phyloP scores from a whole-genome alignment of 2,888 invertebrate genomes.

The Lasioglossum vierecki region DNA sequence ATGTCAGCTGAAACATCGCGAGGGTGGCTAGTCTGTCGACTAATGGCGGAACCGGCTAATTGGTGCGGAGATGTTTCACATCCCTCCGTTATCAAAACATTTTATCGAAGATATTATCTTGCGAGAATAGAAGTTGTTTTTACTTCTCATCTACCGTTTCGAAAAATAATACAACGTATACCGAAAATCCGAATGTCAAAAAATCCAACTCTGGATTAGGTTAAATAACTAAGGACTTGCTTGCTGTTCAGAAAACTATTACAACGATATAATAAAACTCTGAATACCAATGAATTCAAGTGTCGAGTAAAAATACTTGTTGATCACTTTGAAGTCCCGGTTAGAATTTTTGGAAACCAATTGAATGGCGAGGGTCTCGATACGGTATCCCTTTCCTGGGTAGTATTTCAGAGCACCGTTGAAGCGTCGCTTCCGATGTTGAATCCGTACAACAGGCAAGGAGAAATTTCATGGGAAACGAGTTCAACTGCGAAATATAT shows the following conservation, averaged over 20 bases:
- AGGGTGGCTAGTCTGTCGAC: background rate
- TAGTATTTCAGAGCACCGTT: background rate
- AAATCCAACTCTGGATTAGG: rapidly evolving
- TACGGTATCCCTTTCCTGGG: background rate
- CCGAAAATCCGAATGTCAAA: background rate
- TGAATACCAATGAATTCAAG: background rate
- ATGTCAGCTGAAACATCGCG: slow-evolving; percentile 5
- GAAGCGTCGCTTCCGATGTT: background rate
- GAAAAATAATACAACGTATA: background rate
- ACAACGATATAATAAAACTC: too few relatives aligned
- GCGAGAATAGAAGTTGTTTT: background rate
- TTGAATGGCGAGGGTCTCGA: background rate
- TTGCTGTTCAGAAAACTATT: background rate
- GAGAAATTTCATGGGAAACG: background rate
- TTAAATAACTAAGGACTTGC: background rate
- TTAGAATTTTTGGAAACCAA: background rate
- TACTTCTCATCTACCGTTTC: background rate
- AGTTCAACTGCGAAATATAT: background rate
- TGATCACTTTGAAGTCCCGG: background rate
- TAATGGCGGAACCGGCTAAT: background rate
- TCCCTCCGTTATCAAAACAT: background rate
- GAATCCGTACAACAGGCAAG: background rate
- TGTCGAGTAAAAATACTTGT: background rate
- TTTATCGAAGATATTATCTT: background rate
- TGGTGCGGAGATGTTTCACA: background rate